Conservation (phyloP, 1,140 invertebrate genomes). For the Neodiprion virginianus region DNA sequence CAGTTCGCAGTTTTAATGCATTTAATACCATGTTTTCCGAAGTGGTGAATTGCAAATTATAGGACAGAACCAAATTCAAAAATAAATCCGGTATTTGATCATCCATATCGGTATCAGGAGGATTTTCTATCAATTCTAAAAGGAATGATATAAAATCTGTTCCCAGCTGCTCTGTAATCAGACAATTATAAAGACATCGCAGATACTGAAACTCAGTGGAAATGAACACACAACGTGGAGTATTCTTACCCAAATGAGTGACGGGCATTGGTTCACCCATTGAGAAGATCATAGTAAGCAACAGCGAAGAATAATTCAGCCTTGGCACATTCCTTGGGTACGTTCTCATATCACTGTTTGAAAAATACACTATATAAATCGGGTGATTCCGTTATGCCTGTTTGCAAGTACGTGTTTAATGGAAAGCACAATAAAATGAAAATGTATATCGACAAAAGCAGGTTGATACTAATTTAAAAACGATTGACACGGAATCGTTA, state of each 20-base stretch:
- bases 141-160: conserved; percentile 80
- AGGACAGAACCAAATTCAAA: conserved; percentile 83
- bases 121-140: conserved; percentile 80
- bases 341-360: conserved; percentile 72
- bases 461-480: no score
- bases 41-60: conserved; percentile 83
- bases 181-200: conserved; percentile 23
- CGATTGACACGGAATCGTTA: no score
- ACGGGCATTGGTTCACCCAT: conserved; percentile 88
- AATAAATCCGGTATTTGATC: conserved; percentile 84
- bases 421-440: not conserved
- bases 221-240: not conserved
- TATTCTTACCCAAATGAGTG: conserved; percentile 75
- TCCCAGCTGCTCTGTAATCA: conserved; percentile 77
- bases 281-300: conserved; percentile 86
- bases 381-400: conserved; percentile 11
- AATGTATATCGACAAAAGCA: not conserved
- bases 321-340: conserved; percentile 74
- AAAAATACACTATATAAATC: conserved; percentile 27
- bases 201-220: conserved; percentile 11
- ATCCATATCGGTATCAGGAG: conserved; percentile 76
- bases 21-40: conserved; percentile 79
- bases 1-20: conserved; percentile 72
- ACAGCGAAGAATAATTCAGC: conserved; percentile 76
- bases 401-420: conserved; percentile 1